Evolutionary conservation across 1,140 invertebrate genomes (phyloP), one percentile per base, ranked within the genome.

Genomic region (Drosophila ambigua): DNA sequence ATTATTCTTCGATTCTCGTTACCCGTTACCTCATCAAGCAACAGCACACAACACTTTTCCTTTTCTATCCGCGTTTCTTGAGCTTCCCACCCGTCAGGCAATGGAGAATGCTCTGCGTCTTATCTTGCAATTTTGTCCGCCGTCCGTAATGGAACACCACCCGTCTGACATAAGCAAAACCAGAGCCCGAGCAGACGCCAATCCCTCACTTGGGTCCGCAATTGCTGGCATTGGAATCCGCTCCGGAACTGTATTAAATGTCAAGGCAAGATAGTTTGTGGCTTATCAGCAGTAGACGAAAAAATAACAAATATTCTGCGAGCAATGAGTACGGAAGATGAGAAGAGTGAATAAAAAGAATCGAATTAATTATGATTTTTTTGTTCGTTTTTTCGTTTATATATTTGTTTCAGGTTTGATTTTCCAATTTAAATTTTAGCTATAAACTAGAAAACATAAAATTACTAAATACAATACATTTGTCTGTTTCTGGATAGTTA

Each of bases 381-480:
- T 72, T 81, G 55, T 20, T 20, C 20, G n/a, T 1, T 20, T 20
- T 20, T 66, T 39, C 68, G 57, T 81, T 53, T 79, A 72, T 80
- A 76, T 73, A 76, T 85, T 51, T 66, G 63, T 60, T 80, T 72
- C 71, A 53, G n/a, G 74, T 60, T 74, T 59, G 46, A 23, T 55
- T 16, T 51, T 54, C 15, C 4, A 13, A 23, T 24, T 24, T 28
- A 15, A 16, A 45, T 41, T 75, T 72, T 78, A 49, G 53, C 73
- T 82, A 87, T 87, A 87, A 85, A 87, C 81, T 85, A 85, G 82
- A 85, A 85, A 85, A 85, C 81, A 85, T 85, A 87, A 87, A 74
- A 55, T 84, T 81, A 81, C 62, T 75, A 74, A 64, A 65, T 66
- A 77, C 58, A 69, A 74, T 79, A 80, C 9, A 69, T 69, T 51